Conservation (phyloP, 2,113 vertebrate genomes). For the Lates calcarifer region DNA sequence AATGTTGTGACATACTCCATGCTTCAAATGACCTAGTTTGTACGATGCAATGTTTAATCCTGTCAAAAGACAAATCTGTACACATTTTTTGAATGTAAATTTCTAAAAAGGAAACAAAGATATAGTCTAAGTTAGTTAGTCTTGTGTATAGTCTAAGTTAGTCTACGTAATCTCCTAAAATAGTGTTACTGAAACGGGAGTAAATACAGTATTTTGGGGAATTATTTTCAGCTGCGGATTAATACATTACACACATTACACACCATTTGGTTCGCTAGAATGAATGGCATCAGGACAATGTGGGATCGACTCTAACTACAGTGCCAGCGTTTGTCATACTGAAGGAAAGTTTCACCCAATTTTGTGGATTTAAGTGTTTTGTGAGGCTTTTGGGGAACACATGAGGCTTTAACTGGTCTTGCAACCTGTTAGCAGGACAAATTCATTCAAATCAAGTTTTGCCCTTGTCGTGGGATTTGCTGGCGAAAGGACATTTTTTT, state of each 20-base stretch:
- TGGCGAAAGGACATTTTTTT: constrained; percentile 8
- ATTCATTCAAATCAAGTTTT: not conserved
- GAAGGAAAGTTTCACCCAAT: not conserved
- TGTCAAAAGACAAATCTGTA: too few relatives aligned
- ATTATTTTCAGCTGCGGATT: not conserved
- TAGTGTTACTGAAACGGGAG: too few relatives aligned
- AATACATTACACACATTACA: too few relatives aligned
- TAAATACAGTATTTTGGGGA: not conserved
- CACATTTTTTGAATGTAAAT: not conserved
- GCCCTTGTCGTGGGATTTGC: not conserved
- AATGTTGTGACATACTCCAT: constrained; percentile 18
- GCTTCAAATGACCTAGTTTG: too few relatives aligned
- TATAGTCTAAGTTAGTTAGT: too few relatives aligned
- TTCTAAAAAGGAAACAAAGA: not conserved
- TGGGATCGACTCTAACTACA: not conserved
- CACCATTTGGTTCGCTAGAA: not conserved
- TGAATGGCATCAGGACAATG: not conserved
- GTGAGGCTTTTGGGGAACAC: not conserved
- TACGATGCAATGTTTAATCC: too few relatives aligned
- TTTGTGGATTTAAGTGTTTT: not conserved
- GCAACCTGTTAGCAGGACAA: not conserved
- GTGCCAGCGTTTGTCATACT: not conserved
- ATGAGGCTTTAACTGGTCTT: not conserved
- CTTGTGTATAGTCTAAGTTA: too few relatives aligned
- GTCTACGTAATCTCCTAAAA: too few relatives aligned